Evolutionary conservation across 1,140 invertebrate species (phyloP), one percentile per base, ranked within the genome.

Genomic region (Achatina immaculata): DNA sequence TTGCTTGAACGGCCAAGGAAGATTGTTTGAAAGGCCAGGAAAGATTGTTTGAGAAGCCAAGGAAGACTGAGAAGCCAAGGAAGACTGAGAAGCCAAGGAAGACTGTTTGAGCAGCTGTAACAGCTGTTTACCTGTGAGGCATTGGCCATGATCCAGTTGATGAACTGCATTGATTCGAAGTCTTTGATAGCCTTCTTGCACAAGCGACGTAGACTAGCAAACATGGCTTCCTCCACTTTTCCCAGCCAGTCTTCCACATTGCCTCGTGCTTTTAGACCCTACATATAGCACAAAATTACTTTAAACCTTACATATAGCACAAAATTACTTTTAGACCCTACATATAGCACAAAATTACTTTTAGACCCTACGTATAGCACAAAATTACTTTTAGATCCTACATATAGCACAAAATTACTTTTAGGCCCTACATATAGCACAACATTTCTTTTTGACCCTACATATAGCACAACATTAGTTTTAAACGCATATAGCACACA

Each of bases 231-330:
- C 83, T 92, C 91, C 16, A 92, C 91, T 93, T 95, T 92, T 83
- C 34, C 89, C 36, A 97, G 90, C 96, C 96, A 97, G 87, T 96
- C 95, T 90, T 97, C 96, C 6, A 97, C 96, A 86, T 96, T 96
- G 0, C 96, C 96, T 81, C 95, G 92, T 0, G 96, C 95, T 91
- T 95, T 96, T 7, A 97, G 89, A 1, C 95, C 95, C 93, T 94
- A 83, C n/a, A 16, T 42, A 43, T 87, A 78, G 74, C 14, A 45
- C 69, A 68, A 43, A 40, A 40, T 48, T 14, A 40, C 16, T 21
- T 24, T 14, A 78, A 16, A 78, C 21, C 65, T 28, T 51, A 51
- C 48, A 51, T 14, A 51, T 14, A 11, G 24, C 11, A 51, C 48
- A 51, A 51, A 51, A 51, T 11, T n/a, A n/a, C n/a, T n/a, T 51